Base-by-base conservation (phyloP, 2,797 vertebrate genomes). In the Nasua narica region DNA sequence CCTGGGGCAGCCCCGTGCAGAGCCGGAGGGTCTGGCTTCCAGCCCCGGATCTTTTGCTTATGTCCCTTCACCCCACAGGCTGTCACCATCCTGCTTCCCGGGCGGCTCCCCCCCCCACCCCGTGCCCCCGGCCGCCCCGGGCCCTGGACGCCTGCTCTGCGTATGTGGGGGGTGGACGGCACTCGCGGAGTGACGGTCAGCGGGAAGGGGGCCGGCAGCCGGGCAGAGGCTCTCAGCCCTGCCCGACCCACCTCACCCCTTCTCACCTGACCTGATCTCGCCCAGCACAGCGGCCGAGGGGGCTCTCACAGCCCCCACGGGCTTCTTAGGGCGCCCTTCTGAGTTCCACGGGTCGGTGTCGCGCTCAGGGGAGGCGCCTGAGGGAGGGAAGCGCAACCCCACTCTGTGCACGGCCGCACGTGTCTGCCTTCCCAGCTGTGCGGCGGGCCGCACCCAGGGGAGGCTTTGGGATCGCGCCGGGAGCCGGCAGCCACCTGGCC, bases 381-480 rank as follows among this genome's bases (percentile, higher is more conserved):
- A 14, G 12, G 69, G 69, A 72, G 69, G 35, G 23, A 25, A 13
- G n/a, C 23, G 5, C 37, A 40, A 5, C 37, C 3, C 23, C 2
- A 35, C 35, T 37, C 35, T 40, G 67, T 0, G 4, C 21, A 13
- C 9, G 3, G 23, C 11, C 2, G 12, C 13, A 8, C 0, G 1
- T 14, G 13, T 40, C 37, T 13, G 15, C 15, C 14, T 65, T n/a
- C 29, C 58, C 56, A 12, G 4, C 25, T 3, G 11, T 25, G 25
- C 11, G 25, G 56, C 1, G 19, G 35, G 67, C 35, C 23, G 27
- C 69, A 32, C 37, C 37, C 69, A 43, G 23, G 69, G 27, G 13
- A 37, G 23, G 23, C 69, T 21, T 12, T 6, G 14, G 13, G 37
- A 15, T 13, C 6, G 23, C 23, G 5, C 69, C 3, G 69, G 37